Percentiles rank a stretch among this genome's conserved stretches.
These are phyloP conservation scores for Crypturellus tataupa DNA, from an alignment of 2,797 vertebrate genomes.

Conservation along the genomic window DNA sequence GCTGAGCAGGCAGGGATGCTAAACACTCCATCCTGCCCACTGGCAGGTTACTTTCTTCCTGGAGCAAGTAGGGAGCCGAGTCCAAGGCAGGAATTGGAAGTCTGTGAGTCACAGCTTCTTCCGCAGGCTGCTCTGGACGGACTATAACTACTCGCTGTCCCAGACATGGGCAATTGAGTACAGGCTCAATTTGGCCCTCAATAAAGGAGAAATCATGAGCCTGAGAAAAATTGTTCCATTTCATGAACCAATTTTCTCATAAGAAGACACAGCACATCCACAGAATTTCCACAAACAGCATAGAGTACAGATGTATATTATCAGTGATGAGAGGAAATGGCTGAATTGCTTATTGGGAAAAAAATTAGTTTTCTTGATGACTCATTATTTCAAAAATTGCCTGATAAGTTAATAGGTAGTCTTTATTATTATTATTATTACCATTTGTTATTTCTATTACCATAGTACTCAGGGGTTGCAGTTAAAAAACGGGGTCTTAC, in stretches of 20 bases:
- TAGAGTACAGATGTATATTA: constrained; percentile 70
- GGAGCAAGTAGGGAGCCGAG: constrained; percentile 49
- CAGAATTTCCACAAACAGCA: constrained; percentile 73
- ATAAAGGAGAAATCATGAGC: constrained; percentile 74
- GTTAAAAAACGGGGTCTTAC: constrained; percentile 50
- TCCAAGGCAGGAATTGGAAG: constrained; percentile 17
- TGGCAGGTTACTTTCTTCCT: constrained; percentile 54
- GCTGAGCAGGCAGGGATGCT: constrained; percentile 43
- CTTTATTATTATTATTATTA: constrained; percentile 68
- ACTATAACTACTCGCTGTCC: constrained; percentile 54
- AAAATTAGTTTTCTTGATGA: constrained; percentile 70
- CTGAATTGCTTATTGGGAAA: constrained; percentile 72
- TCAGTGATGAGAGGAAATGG: constrained; percentile 70
- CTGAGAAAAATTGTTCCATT: constrained; percentile 72
- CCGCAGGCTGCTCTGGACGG: constrained; percentile 28
- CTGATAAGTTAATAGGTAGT: constrained; percentile 64
- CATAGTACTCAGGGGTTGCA: constrained; percentile 23
- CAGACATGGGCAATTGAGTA: constrained; percentile 63
- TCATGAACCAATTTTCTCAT: constrained; percentile 70
- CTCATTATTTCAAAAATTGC: constrained; percentile 72
- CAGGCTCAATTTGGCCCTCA: constrained; percentile 67
- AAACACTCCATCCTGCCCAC: constrained; percentile 18
- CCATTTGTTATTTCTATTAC: constrained; percentile 64
- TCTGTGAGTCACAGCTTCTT: constrained; percentile 60
- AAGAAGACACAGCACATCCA: constrained; percentile 67